A percentile compares a stretch with the other conserved stretches of the same genome.
Conservation (phyloP, 2,797 vertebrate species). For the Acrossocheilus wenchowensis region DNA sequence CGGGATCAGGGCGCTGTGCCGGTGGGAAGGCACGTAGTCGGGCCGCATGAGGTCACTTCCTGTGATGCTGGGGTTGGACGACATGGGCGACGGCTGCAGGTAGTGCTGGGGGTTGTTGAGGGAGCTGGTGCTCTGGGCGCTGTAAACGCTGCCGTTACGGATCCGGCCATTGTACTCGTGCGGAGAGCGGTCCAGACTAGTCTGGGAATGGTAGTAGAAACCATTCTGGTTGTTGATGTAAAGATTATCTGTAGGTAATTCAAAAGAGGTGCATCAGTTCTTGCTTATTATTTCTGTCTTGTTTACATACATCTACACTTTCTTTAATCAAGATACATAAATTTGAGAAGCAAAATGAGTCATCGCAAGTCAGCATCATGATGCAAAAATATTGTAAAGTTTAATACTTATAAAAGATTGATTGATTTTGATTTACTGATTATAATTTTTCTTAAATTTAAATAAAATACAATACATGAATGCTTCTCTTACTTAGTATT, state of each 20-base stretch:
- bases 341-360: background rate
- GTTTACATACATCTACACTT: background rate
- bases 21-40: constrained; percentile 91
- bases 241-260: constrained; percentile 87
- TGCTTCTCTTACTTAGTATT: too few relatives aligned
- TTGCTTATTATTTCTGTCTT: background rate
- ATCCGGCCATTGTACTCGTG: constrained; percentile 88
- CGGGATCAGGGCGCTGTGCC: constrained; percentile 93
- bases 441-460: too few relatives aligned
- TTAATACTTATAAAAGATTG: background rate
- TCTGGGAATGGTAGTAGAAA: constrained; percentile 97
- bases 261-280: background rate
- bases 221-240: constrained; percentile 95
- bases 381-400: background rate
- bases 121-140: constrained; percentile 96
- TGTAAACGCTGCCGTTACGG: constrained; percentile 96
- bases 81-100: constrained; percentile 94
- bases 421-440: background rate
- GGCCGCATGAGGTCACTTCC: constrained; percentile 91
- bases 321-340: background rate
- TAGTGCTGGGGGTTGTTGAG: constrained; percentile 94
- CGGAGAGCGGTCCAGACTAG: constrained; percentile 91
- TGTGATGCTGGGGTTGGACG: constrained; percentile 96
- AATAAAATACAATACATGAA: too few relatives aligned
- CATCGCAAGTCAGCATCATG: background rate